Conservation (phyloP, 2,888 invertebrate species). For the Tiliacea aurago region DNA sequence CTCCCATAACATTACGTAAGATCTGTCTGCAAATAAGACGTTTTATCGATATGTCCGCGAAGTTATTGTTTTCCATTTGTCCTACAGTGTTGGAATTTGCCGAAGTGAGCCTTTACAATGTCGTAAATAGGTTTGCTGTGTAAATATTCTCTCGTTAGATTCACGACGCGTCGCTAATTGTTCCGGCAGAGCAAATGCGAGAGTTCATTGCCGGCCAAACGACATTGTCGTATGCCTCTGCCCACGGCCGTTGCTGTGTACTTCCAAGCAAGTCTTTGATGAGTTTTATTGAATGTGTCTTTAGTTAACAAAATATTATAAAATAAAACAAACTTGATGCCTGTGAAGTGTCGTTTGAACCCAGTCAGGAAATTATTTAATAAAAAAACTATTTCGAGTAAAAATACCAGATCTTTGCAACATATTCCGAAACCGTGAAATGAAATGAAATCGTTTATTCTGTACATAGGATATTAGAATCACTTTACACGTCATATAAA, state of each 20-base stretch:
- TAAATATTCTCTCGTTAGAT: slow-evolving; percentile 78
- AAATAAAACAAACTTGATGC: not conserved
- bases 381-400: not conserved
- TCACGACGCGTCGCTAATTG: slow-evolving; percentile 85
- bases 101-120: slow-evolving; percentile 49
- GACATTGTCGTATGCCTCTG: slow-evolving; percentile 76
- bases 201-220: slow-evolving; percentile 88
- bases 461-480: too few species aligned
- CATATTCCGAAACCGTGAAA: not conserved
- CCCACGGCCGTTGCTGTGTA: slow-evolving; percentile 73
- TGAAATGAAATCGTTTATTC: too few species aligned
- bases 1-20: slow-evolving; percentile 9
- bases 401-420: not conserved
- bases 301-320: slow-evolving; percentile 9
- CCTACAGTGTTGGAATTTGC: slow-evolving; percentile 36
- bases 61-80: slow-evolving; percentile 38
- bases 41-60: slow-evolving; percentile 14
- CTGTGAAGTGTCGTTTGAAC: not conserved
- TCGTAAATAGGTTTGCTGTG: slow-evolving; percentile 68
- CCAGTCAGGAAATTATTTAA: not conserved
- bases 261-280: slow-evolving; percentile 49
- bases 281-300: slow-evolving; percentile 26
- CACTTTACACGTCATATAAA: too few species aligned
- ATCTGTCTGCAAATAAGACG: slow-evolving; percentile 3
- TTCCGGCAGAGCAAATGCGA: slow-evolving; percentile 87